Conservation (phyloP, 2,113 vertebrate genomes). For the Micromys minutus region DNA sequence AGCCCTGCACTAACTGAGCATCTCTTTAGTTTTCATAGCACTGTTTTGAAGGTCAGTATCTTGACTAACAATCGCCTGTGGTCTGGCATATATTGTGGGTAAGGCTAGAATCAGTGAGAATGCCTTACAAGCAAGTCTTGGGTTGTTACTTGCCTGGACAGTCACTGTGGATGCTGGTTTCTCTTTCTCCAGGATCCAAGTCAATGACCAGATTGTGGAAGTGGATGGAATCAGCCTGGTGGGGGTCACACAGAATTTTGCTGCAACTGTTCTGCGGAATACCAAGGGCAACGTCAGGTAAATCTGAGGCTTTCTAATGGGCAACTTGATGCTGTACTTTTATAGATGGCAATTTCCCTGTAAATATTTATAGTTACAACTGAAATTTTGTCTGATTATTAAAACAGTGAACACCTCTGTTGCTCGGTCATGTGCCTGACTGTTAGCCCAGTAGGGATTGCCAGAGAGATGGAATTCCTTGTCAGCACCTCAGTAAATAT, state of each 20-base stretch:
- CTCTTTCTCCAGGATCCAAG: constrained; percentile 91
- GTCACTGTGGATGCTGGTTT: constrained; percentile 33
- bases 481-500: constrained; percentile 14
- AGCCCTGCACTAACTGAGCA: not conserved
- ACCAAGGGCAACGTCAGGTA: constrained; percentile 97
- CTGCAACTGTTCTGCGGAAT: constrained; percentile 98
- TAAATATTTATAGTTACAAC: not conserved
- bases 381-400: constrained; percentile 3
- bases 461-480: not conserved
- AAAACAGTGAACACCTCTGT: not conserved
- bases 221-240: constrained; percentile 98
- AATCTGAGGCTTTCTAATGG: constrained; percentile 56
- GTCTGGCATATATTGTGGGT: not conserved
- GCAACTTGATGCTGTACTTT: not conserved
- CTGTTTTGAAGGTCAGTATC: not conserved
- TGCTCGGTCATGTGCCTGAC: not conserved
- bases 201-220: constrained; percentile 99
- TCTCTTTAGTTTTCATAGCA: not conserved
- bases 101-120: not conserved
- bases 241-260: constrained; percentile 98
- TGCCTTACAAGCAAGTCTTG: not conserved
- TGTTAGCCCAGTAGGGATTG: constrained; percentile 8
- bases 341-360: constrained; percentile 22
- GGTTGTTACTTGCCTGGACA: not conserved
- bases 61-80: not conserved